Conservation (phyloP, 2,797 vertebrate genomes). For the Alosa sapidissima region DNA sequence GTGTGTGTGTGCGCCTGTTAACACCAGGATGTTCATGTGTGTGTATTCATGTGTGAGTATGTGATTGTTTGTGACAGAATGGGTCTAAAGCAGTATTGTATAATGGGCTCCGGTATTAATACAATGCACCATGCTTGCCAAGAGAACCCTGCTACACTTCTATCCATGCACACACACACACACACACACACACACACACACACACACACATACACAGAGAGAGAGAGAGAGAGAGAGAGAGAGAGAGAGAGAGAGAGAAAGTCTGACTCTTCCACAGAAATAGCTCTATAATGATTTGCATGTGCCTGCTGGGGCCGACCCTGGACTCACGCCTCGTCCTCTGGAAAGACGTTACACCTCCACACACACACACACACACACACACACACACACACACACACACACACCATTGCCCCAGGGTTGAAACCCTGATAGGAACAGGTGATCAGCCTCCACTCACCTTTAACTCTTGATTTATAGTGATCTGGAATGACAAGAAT, state of each 20-base stretch:
- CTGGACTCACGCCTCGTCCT: too few species aligned
- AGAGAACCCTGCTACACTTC: background rate
- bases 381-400: background rate
- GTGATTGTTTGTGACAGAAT: background rate
- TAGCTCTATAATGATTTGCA: too few species aligned
- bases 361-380: conserved; percentile 9
- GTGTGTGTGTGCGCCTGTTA: conserved; percentile 7
- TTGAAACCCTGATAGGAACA: conserved; percentile 2
- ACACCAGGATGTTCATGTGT: background rate
- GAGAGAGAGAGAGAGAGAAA: conserved; percentile 37
- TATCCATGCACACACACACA: background rate
- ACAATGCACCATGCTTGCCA: background rate
- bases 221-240: conserved; percentile 2
- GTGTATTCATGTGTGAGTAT: conserved; percentile 17
- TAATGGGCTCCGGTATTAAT: background rate
- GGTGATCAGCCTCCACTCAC: background rate
- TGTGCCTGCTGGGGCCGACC: too few species aligned
- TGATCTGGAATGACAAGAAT: background rate
- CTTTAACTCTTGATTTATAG: background rate
- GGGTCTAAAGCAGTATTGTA: background rate
- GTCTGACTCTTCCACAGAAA: conserved; percentile 2
- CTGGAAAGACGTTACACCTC: background rate
- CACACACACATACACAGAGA: too few species aligned
- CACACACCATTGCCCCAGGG: background rate
- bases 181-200: background rate